Evolutionary conservation across 2,797 vertebrate species (phyloP).

Genomic region (Natrix natrix): DNA sequence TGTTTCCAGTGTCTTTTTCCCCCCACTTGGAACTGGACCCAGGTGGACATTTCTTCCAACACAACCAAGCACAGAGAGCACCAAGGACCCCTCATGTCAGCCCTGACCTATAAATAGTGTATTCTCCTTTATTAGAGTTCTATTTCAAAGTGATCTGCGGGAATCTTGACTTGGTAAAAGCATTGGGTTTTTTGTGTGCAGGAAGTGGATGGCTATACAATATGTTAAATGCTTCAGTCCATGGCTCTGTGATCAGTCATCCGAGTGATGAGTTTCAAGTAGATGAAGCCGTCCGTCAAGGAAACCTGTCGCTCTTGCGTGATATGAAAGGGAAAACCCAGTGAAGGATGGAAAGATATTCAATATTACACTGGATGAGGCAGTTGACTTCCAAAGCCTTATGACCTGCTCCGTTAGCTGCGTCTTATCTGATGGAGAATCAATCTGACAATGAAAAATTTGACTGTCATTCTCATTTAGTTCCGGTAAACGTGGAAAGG

Average conservation of each 20-base stretch:
- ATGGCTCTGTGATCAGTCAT: neutral
- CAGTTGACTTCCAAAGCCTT: fast-evolving
- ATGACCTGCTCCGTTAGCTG: neutral
- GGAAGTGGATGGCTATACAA: neutral
- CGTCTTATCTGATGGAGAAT: neutral
- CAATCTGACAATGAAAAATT: neutral
- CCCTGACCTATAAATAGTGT: neutral
- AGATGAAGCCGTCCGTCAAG: neutral
- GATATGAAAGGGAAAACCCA: neutral
- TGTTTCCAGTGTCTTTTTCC: too few species aligned
- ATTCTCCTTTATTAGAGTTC: neutral
- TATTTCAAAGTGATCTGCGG: neutral
- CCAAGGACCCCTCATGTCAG: neutral
- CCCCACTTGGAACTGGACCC: too few species aligned
- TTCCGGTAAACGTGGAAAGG: neutral
- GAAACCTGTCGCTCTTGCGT: neutral
- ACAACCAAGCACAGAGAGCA: neutral
- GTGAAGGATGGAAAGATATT: neutral
- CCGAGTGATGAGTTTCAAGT: neutral
- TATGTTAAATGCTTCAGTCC: neutral
- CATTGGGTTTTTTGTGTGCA: neutral
- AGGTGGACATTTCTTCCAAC: too few species aligned
- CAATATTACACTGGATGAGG: fast-evolving
- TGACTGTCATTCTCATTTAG: neutral
- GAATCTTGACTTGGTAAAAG: neutral